Base-by-base conservation (phyloP, 2,797 vertebrate genomes). In the Buceros bicornis region DNA sequence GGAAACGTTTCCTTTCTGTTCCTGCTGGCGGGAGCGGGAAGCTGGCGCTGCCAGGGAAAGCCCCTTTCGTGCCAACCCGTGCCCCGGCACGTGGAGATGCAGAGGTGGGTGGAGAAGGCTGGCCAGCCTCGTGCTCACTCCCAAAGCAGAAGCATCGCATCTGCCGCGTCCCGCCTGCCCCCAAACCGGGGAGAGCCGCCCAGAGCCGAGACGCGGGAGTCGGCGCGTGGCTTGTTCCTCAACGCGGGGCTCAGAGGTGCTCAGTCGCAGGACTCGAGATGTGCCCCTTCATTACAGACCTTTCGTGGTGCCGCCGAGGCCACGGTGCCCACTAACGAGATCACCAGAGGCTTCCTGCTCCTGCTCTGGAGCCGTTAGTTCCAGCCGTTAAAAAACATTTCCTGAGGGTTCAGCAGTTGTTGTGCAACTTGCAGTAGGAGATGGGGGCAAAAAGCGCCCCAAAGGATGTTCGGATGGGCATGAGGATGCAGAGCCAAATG, bases 191-290 rank as follows among this genome's bases (percentile, higher is more conserved):
- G 60, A 50, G 60, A 53, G 20, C 61, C 26, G 54, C 82, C 26
- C 2, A 1, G 47, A 12, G n/a, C 28, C 1, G 5, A 20, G 28
- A 10, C 1, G 1, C 0, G 3, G 2, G 3, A 37, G 60, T 7
- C 0, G 3, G 26, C 3, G 6, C 10, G 1, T 13, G 24, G 40
- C 53, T 47, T 10, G 12, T 53, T 91, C 58, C 65, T 57, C 66
- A 20, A 28, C 1, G 10, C 2, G 20, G 65, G 42, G n/a, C 43
- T 85, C 33, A 29, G 9, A 43, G 50, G n/a, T 76, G 61, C 72
- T 88, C 62, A 66, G 13, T 33, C 13, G 3, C 1, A 28, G 70
- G 51, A 54, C 21, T 42, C 37, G 91, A 88, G 64, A 64, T 1
- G 4, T 65, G 77, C 4, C 4, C 54, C 45, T 54, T 65, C 3